phyloP scores from a whole-genome alignment of 2,888 invertebrate species.

The Philereme vetulata region DNA sequence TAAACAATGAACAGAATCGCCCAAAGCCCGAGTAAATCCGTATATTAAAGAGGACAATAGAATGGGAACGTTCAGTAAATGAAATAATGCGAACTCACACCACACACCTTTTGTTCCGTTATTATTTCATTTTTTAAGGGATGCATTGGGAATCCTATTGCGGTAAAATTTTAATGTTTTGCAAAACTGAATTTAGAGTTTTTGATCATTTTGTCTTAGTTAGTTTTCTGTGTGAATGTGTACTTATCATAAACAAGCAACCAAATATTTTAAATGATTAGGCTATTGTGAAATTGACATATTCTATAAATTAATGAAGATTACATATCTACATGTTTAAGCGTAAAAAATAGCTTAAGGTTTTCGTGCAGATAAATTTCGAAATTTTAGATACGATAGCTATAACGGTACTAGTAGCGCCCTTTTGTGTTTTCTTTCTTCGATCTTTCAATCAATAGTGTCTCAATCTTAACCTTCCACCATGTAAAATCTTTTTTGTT shows the following conservation, averaged over 20 bases:
- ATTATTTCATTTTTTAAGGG: constrained; percentile 40
- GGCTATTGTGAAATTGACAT: too few species aligned
- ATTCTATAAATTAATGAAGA: too few species aligned
- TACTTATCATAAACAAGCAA: background rate
- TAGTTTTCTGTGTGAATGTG: background rate
- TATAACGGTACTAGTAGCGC: too few species aligned
- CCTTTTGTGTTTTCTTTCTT: too few species aligned
- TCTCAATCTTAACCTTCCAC: too few species aligned
- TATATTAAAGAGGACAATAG: constrained; percentile 55
- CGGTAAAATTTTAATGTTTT: constrained; percentile 10
- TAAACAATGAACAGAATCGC: constrained; percentile 53
- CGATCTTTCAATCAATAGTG: too few species aligned
- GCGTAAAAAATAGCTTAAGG: too few species aligned
- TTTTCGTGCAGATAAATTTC: too few species aligned
- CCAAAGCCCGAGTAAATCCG: constrained; percentile 40
- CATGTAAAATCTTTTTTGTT: too few species aligned
- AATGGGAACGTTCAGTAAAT: constrained; percentile 40
- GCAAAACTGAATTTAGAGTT: constrained; percentile 1
- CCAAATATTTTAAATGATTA: too few species aligned
- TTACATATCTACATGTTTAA: too few species aligned
- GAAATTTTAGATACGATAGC: too few species aligned
- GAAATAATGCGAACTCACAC: constrained; percentile 48
- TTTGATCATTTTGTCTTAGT: background rate
- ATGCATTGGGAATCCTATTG: constrained; percentile 46
- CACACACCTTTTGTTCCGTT: constrained; percentile 35